Evolutionary conservation across 2,113 vertebrate genomes (phyloP).

Genomic region (Strigops habroptila): DNA sequence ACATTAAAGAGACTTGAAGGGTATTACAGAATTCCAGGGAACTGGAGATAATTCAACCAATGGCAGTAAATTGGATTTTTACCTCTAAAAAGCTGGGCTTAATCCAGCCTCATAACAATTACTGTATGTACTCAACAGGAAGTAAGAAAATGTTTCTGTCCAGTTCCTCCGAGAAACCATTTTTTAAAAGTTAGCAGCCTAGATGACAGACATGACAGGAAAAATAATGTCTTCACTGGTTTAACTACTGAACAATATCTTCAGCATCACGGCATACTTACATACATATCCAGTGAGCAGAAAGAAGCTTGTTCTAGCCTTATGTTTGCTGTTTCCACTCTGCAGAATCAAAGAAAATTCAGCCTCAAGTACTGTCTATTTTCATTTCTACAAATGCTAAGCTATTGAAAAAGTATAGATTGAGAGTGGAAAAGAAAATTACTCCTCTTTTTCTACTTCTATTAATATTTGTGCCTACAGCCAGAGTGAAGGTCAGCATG

Average conservation of each 20-base stretch:
- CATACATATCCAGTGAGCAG: not conserved
- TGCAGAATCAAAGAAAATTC: not conserved
- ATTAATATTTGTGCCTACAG: not conserved
- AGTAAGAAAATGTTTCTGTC: not conserved
- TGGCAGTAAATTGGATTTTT: not conserved
- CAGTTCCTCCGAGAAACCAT: not conserved
- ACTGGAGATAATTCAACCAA: not conserved
- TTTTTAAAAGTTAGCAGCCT: not conserved
- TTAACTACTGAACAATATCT: not conserved
- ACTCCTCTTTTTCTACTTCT: not conserved
- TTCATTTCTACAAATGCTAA: not conserved
- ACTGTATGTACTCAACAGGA: not conserved
- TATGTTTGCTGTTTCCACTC: not conserved
- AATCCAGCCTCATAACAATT: not conserved
- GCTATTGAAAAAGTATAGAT: not conserved
- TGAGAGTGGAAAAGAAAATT: not conserved
- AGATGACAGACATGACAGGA: not conserved
- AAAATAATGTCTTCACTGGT: not conserved
- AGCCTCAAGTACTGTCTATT: not conserved
- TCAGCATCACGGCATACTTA: not conserved
- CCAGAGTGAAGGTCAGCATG: not conserved
- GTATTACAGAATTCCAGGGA: not conserved
- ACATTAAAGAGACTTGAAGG: not conserved
- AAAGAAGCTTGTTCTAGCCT: not conserved
- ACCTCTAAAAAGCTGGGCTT: not conserved